These are phyloP conservation scores for Campylomormyrus tamandua DNA, from an alignment of 2,113 vertebrate species.

Conservation along the genomic window DNA sequence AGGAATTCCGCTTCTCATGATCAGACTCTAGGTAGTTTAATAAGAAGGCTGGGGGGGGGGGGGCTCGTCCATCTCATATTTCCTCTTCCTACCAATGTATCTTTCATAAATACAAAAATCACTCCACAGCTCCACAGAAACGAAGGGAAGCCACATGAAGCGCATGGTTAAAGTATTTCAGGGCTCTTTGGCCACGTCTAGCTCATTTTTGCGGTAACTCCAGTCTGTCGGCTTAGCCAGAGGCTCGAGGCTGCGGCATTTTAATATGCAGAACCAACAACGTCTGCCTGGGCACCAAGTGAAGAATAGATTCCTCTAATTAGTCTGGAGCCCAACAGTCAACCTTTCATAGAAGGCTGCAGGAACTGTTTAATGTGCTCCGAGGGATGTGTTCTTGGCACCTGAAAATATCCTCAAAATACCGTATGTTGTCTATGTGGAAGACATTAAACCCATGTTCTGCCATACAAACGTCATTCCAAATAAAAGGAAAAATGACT, in stretches of 20 bases:
- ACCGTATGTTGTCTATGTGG: slow-evolving; percentile 14
- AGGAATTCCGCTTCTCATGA: neutral
- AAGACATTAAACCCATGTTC: slow-evolving; percentile 10
- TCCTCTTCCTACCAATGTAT: neutral
- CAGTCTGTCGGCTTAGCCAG: neutral
- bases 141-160: slow-evolving; percentile 2
- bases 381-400: slow-evolving; percentile 24
- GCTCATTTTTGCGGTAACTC: slow-evolving; percentile 19
- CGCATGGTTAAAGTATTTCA: neutral
- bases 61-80: neutral
- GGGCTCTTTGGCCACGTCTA: neutral
- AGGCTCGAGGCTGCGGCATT: neutral
- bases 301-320: neutral
- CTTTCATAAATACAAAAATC: slow-evolving; percentile 13
- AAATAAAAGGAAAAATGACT: slow-evolving; percentile 22
- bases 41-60: neutral
- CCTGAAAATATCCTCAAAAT: neutral
- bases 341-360: neutral
- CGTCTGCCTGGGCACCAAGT: slow-evolving; percentile 2
- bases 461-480: neutral
- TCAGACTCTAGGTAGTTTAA: slow-evolving; percentile 15
- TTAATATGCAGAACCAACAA: slow-evolving; percentile 10
- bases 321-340: slow-evolving; percentile 12
- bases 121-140: slow-evolving; percentile 10
- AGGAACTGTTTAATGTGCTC: slow-evolving; percentile 1